Percentiles rank a stretch among this genome's conserved stretches.
Evolutionary conservation across 1,140 invertebrate species (phyloP).

Genomic region (Achroia grisella): DNA sequence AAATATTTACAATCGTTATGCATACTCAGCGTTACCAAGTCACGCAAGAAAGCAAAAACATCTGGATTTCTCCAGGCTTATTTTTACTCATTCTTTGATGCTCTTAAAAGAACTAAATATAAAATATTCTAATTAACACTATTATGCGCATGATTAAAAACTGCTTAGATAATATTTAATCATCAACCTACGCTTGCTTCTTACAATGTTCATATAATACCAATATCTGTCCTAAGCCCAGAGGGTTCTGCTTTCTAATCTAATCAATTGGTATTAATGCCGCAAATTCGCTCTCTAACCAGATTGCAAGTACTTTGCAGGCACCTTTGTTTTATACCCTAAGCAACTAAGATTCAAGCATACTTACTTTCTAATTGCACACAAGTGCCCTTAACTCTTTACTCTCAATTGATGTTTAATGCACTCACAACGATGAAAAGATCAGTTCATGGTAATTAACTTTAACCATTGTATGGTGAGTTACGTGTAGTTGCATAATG

Average conservation of each 20-base stretch:
- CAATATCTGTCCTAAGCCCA: slow-evolving; percentile 22
- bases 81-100: too few species aligned
- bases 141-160: too few species aligned
- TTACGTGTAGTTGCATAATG: background rate
- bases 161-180: too few species aligned
- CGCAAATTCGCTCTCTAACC: slow-evolving; percentile 35
- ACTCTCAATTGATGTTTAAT: slow-evolving; percentile 2
- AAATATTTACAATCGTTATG: too few species aligned
- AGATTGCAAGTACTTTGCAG: slow-evolving; percentile 21
- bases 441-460: background rate
- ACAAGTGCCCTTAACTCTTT: slow-evolving; percentile 23
- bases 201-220: slow-evolving; percentile 1
- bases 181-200: too few species aligned
- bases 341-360: slow-evolving; percentile 22
- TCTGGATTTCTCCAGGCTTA: too few species aligned
- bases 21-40: too few species aligned
- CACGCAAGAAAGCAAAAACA: too few species aligned
- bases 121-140: too few species aligned
- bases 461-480: background rate
- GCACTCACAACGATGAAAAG: background rate
- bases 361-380: slow-evolving; percentile 51
- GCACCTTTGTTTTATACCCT: slow-evolving; percentile 49
- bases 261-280: slow-evolving; percentile 32
- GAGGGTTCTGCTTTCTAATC: slow-evolving; percentile 61
- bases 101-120: too few species aligned